Evolutionary conservation across 2,797 vertebrate genomes (phyloP).

Genomic region (Sarcoramphus papa): DNA sequence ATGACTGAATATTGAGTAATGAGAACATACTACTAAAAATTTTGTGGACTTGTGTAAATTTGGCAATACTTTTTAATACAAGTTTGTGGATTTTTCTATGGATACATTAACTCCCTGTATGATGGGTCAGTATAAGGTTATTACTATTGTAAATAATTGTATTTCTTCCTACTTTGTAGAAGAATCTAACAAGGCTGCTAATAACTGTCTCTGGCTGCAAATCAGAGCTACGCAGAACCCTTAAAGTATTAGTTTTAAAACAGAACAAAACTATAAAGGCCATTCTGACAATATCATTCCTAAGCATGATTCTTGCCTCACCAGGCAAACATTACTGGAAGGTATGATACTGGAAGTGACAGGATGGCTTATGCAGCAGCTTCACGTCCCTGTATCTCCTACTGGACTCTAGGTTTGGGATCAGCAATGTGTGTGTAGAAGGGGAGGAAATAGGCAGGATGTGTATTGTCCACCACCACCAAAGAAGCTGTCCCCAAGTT

Average conservation of each 20-base stretch:
- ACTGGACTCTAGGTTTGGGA: background rate
- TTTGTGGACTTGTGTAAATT: background rate
- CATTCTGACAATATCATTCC: background rate
- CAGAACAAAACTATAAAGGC: background rate
- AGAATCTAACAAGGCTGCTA: background rate
- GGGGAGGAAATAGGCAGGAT: background rate
- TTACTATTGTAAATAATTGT: background rate
- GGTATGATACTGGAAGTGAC: rapidly evolving
- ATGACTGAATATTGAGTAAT: background rate
- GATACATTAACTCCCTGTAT: background rate
- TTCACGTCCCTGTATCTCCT: background rate
- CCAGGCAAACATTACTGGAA: background rate
- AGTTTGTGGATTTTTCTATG: background rate
- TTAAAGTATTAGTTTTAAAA: background rate
- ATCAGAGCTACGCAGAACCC: background rate
- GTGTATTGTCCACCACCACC: background rate
- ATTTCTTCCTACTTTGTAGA: background rate
- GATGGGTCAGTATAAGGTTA: background rate
- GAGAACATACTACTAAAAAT: background rate
- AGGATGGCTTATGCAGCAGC: background rate
- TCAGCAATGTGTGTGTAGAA: background rate
- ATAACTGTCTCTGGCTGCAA: background rate
- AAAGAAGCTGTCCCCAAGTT: background rate
- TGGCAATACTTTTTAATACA: background rate
- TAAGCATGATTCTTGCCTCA: background rate